Base-by-base conservation (phyloP, 2,113 vertebrate species). In the Delphinus delphis region DNA sequence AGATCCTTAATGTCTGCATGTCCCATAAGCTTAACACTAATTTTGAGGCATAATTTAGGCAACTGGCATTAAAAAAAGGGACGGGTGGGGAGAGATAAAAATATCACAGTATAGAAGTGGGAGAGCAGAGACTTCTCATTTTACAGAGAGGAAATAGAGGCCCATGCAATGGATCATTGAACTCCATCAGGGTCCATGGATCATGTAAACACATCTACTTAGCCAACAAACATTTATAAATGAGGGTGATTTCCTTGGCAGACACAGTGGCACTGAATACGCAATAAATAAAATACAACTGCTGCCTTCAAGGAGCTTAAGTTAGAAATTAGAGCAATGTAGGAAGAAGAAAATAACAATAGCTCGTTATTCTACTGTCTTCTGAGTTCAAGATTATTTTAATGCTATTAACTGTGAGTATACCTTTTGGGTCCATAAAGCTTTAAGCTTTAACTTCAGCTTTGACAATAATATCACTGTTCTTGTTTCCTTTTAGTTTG, bases 21-120 rank as follows among this genome's bases (percentile, higher is more conserved):
- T 97, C 93, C 92, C 84, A 89, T 95, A 97, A 87, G 86, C 71
- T 81, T 93, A 92, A 91, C 28, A 60, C 44, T 97, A 79, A 97
- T 96, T 96, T 96, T 87, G 70, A 96, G 92, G 70, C 86, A 76
- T 95, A 96, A 86, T 82, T 84, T 92, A 95, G 92, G 91, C 83
- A 94, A 94, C 67, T 70, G 55, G 55, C n/a, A 81, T 77, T 87
- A 70, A 63, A 86, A 53, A 65, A 79, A 70, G 44, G 7, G 47
- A 80, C 14, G n/a, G 4, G 23, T 60, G 14, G 41, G 18, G 36
- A 79, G 47, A 76, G 90, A 65, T 92, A 87, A 95, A 97, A 97
- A 92, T 96, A 94, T 38, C 88, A 65, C 50, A 80, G 76, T 20
- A 60, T 74, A 91, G 89, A 83, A 60, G 83, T 93, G 31, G n/a